Evolutionary conservation across 1,140 invertebrate species (phyloP), one percentile per base, ranked within the genome.

Genomic region (Halictus rubicundus): DNA sequence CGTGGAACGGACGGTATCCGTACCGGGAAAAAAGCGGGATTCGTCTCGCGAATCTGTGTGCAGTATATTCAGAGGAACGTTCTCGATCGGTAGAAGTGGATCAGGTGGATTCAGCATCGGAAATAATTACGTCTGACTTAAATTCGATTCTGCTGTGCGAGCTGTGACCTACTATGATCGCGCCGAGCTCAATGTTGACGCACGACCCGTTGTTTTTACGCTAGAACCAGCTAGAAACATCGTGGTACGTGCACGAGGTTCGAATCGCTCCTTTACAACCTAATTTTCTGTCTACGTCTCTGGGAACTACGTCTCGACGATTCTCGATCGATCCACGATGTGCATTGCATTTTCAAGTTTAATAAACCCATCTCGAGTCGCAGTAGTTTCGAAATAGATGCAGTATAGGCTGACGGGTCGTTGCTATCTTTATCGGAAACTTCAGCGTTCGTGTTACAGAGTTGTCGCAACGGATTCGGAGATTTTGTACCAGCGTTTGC

Each of bases 141-240:
- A 72, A 37, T 70, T 78, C 75, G 68, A 78, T 71, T 78, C 68
- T 63, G 63, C 68, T 32, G 14, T 6, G 8, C 16, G 66, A 61
- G 60, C 57, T 77, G 42, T 46, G 75, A 78, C 75, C 75, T 78
- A 78, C 75, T 78, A 71, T 70, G 75, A 61, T 21, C 57, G 37
- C 10, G 39, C 4, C 46, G 68, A 27, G 59, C 64, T 32, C 76
- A 16, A 32, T 23, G 60, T 19, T 72, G 23, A 54, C 75, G 32
- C 32, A 21, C 57, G 8, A 23, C 5, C 25, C 19, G 12, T 9
- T 54, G 2, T 42, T 6, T 64, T 16, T 14, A 14, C 42, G 42
- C 23, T 3, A 7, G 12, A 14, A 61, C 2, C 14, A 12, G n/a
- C 32, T 32, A 37, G 52, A 68, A 69, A 21, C 12, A 10, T 14